Percentiles rank a stretch among this genome's conserved stretches.
Conservation (phyloP, 1,140 invertebrate genomes). For the Pteromalus puparum region DNA sequence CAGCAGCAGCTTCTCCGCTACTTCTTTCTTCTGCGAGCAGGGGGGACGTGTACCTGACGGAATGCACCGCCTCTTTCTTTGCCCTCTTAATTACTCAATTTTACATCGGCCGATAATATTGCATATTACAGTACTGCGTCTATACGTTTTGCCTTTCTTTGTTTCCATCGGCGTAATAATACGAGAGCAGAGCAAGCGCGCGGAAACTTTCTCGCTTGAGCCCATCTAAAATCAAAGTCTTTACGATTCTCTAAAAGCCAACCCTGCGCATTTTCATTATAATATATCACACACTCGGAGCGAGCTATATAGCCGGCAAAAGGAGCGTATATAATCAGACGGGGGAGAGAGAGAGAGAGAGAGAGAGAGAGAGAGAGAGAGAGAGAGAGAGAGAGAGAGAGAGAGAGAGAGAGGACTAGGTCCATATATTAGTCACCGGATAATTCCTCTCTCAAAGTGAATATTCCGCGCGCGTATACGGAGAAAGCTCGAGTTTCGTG, state of each 20-base stretch:
- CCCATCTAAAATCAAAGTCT: conserved; percentile 34
- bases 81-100: conserved; percentile 45
- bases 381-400: neutral
- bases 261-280: conserved; percentile 28
- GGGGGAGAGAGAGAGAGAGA: neutral
- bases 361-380: neutral
- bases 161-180: too few species aligned
- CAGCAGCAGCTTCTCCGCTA: neutral
- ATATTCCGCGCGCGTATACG: neutral
- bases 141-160: too few species aligned
- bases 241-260: conserved; percentile 30
- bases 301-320: neutral
- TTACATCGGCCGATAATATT: conserved; percentile 10
- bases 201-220: neutral
- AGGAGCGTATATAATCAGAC: conserved; percentile 33
- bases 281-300: conserved; percentile 38
- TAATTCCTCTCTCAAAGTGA: conserved; percentile 41
- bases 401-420: neutral
- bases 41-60: neutral
- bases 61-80: neutral
- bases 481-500: conserved; percentile 39
- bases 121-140: too few species aligned
- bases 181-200: too few species aligned
- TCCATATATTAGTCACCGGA: conserved; percentile 47
- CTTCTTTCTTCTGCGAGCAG: conserved; percentile 20